These are phyloP conservation scores for Tanytarsus gracilentus DNA, from an alignment of 2,888 invertebrate genomes.

Conservation along the genomic window DNA sequence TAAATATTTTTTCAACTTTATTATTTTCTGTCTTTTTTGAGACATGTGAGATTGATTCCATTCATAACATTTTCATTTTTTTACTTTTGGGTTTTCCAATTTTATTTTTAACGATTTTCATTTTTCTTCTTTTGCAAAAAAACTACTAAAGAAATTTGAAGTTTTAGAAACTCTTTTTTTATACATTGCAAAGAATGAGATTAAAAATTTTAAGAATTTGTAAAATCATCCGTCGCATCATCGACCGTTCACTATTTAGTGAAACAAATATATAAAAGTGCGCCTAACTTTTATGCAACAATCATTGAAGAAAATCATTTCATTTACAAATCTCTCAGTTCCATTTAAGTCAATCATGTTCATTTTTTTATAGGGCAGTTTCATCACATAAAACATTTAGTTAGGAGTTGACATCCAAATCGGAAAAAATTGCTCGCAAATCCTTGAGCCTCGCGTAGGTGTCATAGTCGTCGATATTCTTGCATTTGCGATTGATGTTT, in stretches of 20 bases:
- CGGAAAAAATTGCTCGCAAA: constrained; percentile 68
- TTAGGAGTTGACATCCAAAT: constrained; percentile 51
- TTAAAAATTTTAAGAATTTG: no score
- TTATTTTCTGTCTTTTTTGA: neutral
- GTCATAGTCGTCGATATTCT: constrained; percentile 27
- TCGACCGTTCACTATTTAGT: neutral
- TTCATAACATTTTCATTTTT: neutral
- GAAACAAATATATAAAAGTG: constrained; percentile 10
- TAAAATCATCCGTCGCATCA: no score
- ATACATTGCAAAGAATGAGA: no score
- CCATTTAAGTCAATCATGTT: neutral
- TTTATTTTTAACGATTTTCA: no score
- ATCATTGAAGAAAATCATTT: neutral
- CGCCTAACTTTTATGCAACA: constrained; percentile 21
- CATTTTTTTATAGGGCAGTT: constrained; percentile 2
- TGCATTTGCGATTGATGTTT: constrained; percentile 19
- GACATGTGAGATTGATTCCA: no score
- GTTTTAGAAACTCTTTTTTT: no score
- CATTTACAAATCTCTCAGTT: neutral
- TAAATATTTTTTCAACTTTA: neutral
- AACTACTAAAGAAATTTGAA: no score
- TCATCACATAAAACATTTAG: constrained; percentile 30
- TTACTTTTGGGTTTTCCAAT: neutral
- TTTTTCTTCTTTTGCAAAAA: no score
- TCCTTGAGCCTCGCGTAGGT: constrained; percentile 25